Evolutionary conservation across 2,113 vertebrate species (phyloP).

Genomic region (Percina caprodes): DNA sequence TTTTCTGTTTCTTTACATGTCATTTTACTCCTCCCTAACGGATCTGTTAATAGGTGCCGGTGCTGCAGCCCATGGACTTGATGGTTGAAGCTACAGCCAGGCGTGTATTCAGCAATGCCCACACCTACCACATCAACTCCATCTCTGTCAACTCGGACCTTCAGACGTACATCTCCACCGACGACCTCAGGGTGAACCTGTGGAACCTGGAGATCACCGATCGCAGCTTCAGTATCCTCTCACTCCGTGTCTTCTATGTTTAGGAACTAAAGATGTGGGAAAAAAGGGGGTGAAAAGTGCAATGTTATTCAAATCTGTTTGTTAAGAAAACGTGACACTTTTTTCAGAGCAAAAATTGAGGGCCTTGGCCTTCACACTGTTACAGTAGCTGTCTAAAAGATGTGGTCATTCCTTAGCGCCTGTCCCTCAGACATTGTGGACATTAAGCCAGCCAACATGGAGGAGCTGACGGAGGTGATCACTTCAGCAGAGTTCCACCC

Average conservation of each 20-base stretch:
- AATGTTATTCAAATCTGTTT: neutral
- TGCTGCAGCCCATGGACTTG: slow-evolving; percentile 96
- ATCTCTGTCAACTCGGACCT: slow-evolving; percentile 98
- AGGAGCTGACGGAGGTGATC: slow-evolving; percentile 97
- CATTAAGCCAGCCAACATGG: slow-evolving; percentile 97
- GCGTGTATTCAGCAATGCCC: slow-evolving; percentile 93
- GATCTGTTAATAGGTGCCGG: slow-evolving; percentile 85
- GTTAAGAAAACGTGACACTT: neutral
- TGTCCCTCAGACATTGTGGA: slow-evolving; percentile 93
- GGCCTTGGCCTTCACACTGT: neutral
- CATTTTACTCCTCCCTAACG: neutral
- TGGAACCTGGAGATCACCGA: slow-evolving; percentile 98
- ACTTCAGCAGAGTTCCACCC: slow-evolving; percentile 96
- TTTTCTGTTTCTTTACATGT: slow-evolving; percentile 5
- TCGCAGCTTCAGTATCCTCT: slow-evolving; percentile 98
- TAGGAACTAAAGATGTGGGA: neutral
- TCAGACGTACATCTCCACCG: slow-evolving; percentile 96
- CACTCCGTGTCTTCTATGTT: neutral
- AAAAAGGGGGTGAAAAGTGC: neutral
- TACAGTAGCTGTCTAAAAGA: neutral
- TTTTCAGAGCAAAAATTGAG: neutral
- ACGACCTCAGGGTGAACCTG: slow-evolving; percentile 96
- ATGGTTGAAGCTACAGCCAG: slow-evolving; percentile 96
- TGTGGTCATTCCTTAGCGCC: slow-evolving; percentile 83
- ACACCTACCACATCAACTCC: slow-evolving; percentile 99